A percentile compares a stretch with the other conserved stretches of the same genome.
Evolutionary conservation across 1,140 invertebrate genomes (phyloP).

Genomic region (Conus ventricosus): DNA sequence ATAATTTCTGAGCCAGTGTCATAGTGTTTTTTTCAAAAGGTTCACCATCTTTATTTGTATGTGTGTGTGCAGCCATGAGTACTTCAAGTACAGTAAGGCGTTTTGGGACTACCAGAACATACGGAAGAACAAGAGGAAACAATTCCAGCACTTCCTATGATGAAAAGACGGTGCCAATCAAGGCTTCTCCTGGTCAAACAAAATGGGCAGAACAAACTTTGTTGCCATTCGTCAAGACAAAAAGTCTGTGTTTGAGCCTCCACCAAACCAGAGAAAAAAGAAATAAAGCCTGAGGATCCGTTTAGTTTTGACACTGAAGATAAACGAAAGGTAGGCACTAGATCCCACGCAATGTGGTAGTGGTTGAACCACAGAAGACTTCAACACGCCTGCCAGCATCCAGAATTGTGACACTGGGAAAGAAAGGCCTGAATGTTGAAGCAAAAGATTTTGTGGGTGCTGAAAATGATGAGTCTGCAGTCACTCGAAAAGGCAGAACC

Average conservation of each 20-base stretch:
- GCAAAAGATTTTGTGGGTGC: neutral
- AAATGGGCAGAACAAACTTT: constrained; percentile 65
- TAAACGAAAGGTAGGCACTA: constrained; percentile 37
- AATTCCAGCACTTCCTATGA: constrained; percentile 58
- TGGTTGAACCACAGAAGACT: constrained; percentile 15
- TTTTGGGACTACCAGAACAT: constrained; percentile 49
- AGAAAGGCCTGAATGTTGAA: neutral
- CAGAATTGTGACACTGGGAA: constrained; percentile 36
- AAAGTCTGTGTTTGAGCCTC: constrained; percentile 31
- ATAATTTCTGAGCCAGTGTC: too few species aligned
- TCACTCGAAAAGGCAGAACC: constrained; percentile 25
- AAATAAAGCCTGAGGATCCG: constrained; percentile 53
- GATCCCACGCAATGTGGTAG: constrained; percentile 35
- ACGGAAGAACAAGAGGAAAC: constrained; percentile 51
- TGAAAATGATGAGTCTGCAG: neutral
- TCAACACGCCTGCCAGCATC: constrained; percentile 45
- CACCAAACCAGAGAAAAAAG: constrained; percentile 47
- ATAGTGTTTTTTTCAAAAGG: too few species aligned
- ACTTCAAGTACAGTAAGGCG: constrained; percentile 30
- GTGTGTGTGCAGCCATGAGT: constrained; percentile 32
- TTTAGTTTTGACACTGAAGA: constrained; percentile 64
- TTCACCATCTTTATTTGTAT: neutral
- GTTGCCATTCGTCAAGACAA: constrained; percentile 52
- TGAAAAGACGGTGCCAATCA: constrained; percentile 55
- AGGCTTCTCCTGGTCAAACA: constrained; percentile 51